Evolutionary conservation across 2,113 vertebrate species (phyloP), one percentile per base, ranked within the genome.

Genomic region (Actenoides lindsayi): DNA sequence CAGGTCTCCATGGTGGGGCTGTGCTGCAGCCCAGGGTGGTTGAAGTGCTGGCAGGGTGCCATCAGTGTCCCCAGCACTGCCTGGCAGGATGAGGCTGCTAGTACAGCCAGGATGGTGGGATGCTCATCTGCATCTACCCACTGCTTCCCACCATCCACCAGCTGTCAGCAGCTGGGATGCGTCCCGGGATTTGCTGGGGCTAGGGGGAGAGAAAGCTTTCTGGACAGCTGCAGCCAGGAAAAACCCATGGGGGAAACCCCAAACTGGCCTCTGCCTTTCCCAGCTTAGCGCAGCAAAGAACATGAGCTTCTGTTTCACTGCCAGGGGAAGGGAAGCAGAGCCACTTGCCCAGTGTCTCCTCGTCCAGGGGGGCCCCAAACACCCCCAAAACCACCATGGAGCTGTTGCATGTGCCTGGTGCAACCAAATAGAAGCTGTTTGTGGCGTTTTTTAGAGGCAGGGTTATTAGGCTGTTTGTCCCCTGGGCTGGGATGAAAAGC

Each of bases 311-410:
- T 10, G 73, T 84, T 80, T 27, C 1, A 0, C 67, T 4, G 4
- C 10, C 13, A 0, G 2, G n/a, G 1, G 7, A 3, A 1, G 68
- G 35, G 69, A 74, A 95, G 41, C 0, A 0, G 6, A 50, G 14
- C 33, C 87, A 51, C 60, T 31, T 74, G 77, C 68, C 14, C 1
- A 0, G 20, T 10, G 33, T 62, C 28, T 46, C 41, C 44, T 4
- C 1, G 2, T 3, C 31, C 62, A 9, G 7, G 11, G 0, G 2
- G 50, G 31, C 53, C 69, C 18, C 73, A 37, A 25, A 74, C 15
- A 25, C 2, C 37, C 80, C 84, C 46, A 25, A 71, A 84, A 68
- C 1, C n/a, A 30, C 24, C 57, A 5, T 15, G 12, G 31, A 60
- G 35, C 12, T 0, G 0, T 10, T n/a, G 31, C 3, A 2, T 2